Conservation (phyloP, 2,888 invertebrate genomes). For the Cylloceria caligata region DNA sequence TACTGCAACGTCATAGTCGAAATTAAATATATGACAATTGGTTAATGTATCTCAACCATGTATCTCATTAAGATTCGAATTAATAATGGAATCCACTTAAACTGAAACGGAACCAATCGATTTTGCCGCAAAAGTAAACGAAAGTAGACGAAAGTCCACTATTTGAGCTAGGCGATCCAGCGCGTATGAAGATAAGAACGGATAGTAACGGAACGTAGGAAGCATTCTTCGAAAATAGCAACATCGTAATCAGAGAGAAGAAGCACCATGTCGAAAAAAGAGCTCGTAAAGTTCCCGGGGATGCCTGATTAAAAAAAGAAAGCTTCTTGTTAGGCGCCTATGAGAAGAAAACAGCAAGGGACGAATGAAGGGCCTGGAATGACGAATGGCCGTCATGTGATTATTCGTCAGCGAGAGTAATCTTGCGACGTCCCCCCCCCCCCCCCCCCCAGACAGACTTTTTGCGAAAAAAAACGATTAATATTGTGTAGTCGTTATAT, state of each 20-base stretch:
- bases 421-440: conserved; percentile 20
- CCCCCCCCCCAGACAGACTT: background rate
- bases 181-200: background rate
- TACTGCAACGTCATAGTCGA: no score
- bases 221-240: background rate
- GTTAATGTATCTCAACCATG: no score
- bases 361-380: background rate
- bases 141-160: no score
- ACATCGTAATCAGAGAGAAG: background rate
- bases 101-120: no score
- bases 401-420: conserved; percentile 39
- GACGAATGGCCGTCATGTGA: conserved; percentile 34
- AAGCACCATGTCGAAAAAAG: background rate
- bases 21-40: no score
- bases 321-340: background rate
- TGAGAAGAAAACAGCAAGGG: background rate
- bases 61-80: no score
- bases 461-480: conserved; percentile 11
- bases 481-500: no score
- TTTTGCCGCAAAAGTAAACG: background rate
- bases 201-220: background rate
- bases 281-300: conserved; percentile 17
- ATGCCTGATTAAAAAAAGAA: conserved; percentile 35
- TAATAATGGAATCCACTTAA: no score
- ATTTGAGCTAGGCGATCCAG: background rate